Conservation (phyloP, 2,888 invertebrate genomes). For the Axea sp. region DNA sequence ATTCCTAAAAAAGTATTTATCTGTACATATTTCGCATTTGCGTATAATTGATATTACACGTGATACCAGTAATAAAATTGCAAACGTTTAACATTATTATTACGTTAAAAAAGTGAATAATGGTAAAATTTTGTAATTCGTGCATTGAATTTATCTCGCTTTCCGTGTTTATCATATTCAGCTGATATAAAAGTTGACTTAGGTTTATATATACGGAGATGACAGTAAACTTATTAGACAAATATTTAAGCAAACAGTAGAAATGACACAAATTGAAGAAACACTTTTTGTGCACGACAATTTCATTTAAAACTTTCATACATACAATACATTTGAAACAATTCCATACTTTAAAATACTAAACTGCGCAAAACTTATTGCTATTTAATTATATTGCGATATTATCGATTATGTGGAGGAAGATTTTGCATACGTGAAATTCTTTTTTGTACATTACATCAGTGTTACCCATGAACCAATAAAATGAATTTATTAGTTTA, state of each 20-base stretch:
- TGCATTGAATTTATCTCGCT: slow-evolving; percentile 48
- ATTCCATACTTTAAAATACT: too few relatives aligned
- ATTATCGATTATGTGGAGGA: too few relatives aligned
- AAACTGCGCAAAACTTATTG: too few relatives aligned
- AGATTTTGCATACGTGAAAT: too few relatives aligned
- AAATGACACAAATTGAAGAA: slow-evolving; percentile 50
- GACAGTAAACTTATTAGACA: slow-evolving; percentile 54
- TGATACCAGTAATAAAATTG: slow-evolving; percentile 6
- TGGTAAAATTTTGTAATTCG: slow-evolving; percentile 38
- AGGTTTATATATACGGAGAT: slow-evolving; percentile 51
- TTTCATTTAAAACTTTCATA: too few relatives aligned
- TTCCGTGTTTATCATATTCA: slow-evolving; percentile 53
- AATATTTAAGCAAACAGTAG: slow-evolving; percentile 53
- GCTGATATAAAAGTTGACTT: slow-evolving; percentile 58
- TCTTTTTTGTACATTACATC: too few relatives aligned
- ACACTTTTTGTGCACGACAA: slow-evolving; percentile 20
- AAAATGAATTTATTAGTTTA: too few relatives aligned
- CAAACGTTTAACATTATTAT: slow-evolving; percentile 9
- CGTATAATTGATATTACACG: not conserved
- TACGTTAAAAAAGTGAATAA: slow-evolving; percentile 27
- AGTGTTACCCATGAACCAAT: too few relatives aligned
- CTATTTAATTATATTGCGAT: too few relatives aligned
- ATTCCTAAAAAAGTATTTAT: too few relatives aligned
- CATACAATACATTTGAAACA: too few relatives aligned
- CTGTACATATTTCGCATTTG: too few relatives aligned